Conservation (phyloP, 1,140 invertebrate genomes). For the Trypoxylus dichotomus region DNA sequence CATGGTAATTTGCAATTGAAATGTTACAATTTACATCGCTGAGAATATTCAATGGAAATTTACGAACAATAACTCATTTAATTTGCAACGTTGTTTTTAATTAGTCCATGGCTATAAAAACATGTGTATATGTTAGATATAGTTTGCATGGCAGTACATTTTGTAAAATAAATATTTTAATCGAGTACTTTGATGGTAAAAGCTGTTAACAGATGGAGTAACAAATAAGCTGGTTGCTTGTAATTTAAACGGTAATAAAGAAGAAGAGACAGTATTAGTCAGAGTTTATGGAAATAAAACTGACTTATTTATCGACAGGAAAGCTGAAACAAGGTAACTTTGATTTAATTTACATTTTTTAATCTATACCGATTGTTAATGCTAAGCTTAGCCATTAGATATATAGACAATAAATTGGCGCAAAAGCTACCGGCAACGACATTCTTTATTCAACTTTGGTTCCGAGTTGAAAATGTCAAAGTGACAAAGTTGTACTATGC, state of each 20-base stretch:
- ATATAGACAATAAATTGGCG: too few relatives aligned
- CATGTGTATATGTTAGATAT: neutral
- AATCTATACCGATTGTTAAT: constrained; percentile 10
- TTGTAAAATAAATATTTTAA: constrained; percentile 19
- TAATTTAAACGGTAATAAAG: constrained; percentile 52
- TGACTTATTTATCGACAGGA: constrained; percentile 88
- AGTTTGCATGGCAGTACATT: neutral
- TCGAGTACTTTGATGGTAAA: neutral
- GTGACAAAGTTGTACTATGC: too few relatives aligned
- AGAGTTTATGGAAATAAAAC: constrained; percentile 94
- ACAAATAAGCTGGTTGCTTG: constrained; percentile 92
- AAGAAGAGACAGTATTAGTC: constrained; percentile 75
- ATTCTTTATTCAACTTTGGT: too few relatives aligned
- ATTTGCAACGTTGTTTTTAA: neutral
- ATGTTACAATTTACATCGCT: neutral
- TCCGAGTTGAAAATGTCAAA: too few relatives aligned
- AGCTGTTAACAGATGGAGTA: constrained; percentile 94
- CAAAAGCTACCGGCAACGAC: too few relatives aligned
- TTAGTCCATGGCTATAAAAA: neutral
- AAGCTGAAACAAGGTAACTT: constrained; percentile 71
- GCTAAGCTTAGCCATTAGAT: constrained; percentile 6
- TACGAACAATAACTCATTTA: neutral
- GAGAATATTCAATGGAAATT: neutral
- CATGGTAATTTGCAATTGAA: neutral
- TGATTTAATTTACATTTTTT: constrained; percentile 42